Conservation (phyloP, 2,113 vertebrate species). For the Passer domesticus region DNA sequence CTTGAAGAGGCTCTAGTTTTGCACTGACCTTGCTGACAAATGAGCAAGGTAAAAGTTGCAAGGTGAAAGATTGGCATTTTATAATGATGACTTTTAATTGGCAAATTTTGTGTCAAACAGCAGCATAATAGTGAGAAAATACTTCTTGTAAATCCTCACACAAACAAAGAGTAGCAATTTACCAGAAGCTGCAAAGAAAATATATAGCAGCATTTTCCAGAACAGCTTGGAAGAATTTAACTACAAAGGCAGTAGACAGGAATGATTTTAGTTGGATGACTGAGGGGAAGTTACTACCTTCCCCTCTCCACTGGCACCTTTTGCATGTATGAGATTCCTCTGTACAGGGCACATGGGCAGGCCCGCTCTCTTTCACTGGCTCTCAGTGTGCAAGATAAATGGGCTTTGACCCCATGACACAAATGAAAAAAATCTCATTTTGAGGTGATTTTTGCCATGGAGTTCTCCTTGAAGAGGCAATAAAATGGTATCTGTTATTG, state of each 20-base stretch:
- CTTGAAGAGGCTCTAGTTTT: background rate
- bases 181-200: background rate
- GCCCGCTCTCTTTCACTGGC: background rate
- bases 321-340: background rate
- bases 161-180: background rate
- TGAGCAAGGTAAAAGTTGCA: background rate
- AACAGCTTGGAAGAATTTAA: background rate
- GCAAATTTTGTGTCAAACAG: background rate
- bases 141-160: background rate
- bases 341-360: background rate
- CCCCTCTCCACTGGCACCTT: background rate
- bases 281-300: background rate
- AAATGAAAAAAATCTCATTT: background rate
- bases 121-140: background rate
- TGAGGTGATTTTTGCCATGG: background rate
- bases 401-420: background rate
- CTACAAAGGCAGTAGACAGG: background rate
- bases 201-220: background rate
- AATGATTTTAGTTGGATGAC: background rate
- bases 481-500: background rate
- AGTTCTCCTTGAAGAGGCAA: background rate
- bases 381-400: background rate
- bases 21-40: background rate
- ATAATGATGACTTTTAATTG: background rate
- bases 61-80: background rate